These are phyloP conservation scores for Atethmia centrago DNA, from an alignment of 2,888 invertebrate genomes.

Conservation along the genomic window DNA sequence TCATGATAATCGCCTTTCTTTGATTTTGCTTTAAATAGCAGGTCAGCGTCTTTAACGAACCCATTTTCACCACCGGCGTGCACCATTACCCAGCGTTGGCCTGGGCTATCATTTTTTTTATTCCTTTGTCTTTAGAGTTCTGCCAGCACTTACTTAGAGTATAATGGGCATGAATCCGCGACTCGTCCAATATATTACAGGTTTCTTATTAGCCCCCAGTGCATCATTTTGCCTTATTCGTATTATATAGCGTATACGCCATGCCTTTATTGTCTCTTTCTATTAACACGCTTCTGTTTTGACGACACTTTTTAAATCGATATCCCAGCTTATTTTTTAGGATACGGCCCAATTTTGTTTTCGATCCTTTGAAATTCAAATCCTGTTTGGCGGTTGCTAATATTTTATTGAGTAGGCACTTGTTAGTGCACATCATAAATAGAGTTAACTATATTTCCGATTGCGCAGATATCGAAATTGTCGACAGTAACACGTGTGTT, in stretches of 20 bases:
- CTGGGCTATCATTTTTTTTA: too few relatives aligned
- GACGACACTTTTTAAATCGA: conserved; percentile 2
- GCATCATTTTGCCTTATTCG: conserved; percentile 6
- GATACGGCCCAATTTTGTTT: not conserved
- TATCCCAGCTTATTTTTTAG: conserved; percentile 3
- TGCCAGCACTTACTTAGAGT: too few relatives aligned
- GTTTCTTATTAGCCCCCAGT: not conserved
- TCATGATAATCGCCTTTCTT: too few relatives aligned
- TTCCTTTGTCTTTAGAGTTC: too few relatives aligned
- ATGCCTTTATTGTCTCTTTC: conserved; percentile 4
- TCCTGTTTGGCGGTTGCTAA: conserved; percentile 5
- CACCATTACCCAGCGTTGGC: too few relatives aligned
- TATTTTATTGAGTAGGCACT: not conserved
- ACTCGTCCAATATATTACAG: too few relatives aligned
- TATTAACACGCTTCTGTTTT: conserved; percentile 5
- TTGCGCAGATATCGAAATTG: conserved; percentile 9
- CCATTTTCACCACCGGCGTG: too few relatives aligned
- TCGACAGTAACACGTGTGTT: conserved; percentile 1
- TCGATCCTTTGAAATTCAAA: conserved; percentile 8
- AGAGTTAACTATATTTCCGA: conserved; percentile 11
- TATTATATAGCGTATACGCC: conserved; percentile 4
- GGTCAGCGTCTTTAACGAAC: too few relatives aligned
- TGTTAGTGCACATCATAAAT: conserved; percentile 10
- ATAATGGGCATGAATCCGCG: too few relatives aligned
- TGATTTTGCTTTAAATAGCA: too few relatives aligned